Conservation (phyloP, 2,888 invertebrate genomes). For the Halictus ligatus region DNA sequence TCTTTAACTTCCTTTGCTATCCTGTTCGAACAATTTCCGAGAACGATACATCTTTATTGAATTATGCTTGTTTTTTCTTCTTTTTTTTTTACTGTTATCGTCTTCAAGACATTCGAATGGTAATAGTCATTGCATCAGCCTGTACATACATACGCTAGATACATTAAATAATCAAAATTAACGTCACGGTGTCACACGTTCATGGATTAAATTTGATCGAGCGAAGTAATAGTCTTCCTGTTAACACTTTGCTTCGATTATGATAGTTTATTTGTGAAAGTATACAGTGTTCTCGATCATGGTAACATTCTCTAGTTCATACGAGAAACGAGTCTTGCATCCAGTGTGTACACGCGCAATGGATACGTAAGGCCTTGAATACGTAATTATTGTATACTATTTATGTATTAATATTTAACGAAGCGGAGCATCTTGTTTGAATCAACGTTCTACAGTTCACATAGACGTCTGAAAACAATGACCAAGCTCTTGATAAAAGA, state of each 20-base stretch:
- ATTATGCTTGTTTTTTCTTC: background rate
- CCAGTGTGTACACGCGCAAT: slow-evolving; percentile 39
- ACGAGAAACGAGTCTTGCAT: slow-evolving; percentile 46
- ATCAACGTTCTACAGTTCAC: slow-evolving; percentile 27
- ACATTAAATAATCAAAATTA: slow-evolving; percentile 44
- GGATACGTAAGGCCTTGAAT: slow-evolving; percentile 67
- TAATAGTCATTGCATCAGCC: background rate
- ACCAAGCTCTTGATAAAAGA: slow-evolving; percentile 4
- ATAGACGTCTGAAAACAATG: background rate
- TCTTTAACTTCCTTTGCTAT: slow-evolving; percentile 5
- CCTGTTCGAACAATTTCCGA: background rate
- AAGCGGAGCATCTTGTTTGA: slow-evolving; percentile 59
- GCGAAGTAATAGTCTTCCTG: slow-evolving; percentile 44
- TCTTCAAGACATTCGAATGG: background rate
- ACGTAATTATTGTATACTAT: slow-evolving; percentile 70
- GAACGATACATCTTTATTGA: background rate
- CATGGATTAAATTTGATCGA: slow-evolving; percentile 51
- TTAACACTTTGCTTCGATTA: slow-evolving; percentile 24
- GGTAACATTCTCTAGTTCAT: slow-evolving; percentile 39
- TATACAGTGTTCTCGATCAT: slow-evolving; percentile 34
- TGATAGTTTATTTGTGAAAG: slow-evolving; percentile 41
- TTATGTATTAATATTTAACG: slow-evolving; percentile 49
- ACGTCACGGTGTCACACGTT: background rate
- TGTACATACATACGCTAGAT: slow-evolving; percentile 10
- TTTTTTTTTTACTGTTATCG: background rate